Percentiles rank a stretch among this genome's conserved stretches.
These are phyloP conservation scores for Astropecten irregularis DNA, from an alignment of 53 echinoderm and acorn worm genomes.

Conservation along the genomic window DNA sequence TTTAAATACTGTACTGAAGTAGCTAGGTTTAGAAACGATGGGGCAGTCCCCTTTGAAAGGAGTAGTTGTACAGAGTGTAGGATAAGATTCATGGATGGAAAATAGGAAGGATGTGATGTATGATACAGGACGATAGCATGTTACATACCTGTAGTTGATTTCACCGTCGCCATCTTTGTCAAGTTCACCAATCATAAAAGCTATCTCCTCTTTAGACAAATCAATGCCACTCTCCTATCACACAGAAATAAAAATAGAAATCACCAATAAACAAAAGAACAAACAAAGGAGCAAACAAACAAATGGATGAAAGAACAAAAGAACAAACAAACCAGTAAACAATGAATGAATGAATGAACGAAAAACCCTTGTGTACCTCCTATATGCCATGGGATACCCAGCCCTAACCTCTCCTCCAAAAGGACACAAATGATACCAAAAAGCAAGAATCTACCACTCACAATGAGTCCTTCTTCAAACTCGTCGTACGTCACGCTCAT, in stretches of 20 bases:
- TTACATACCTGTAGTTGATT: slow-evolving; percentile 94
- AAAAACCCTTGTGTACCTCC: not conserved
- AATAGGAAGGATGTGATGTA: no score
- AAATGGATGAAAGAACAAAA: no score
- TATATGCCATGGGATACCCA: no score
- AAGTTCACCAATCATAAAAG: slow-evolving; percentile 79
- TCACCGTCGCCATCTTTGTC: slow-evolving; percentile 98
- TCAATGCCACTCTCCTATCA: slow-evolving; percentile 93
- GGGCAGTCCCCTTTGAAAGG: no score
- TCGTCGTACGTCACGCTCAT: slow-evolving; percentile 99
- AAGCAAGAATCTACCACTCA: slow-evolving; percentile 60
- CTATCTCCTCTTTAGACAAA: slow-evolving; percentile 88
- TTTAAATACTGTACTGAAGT: no score
- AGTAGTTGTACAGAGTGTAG: no score
- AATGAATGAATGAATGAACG: not conserved
- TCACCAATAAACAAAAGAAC: not conserved
- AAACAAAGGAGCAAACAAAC: no score
- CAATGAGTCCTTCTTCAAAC: slow-evolving; percentile 91
- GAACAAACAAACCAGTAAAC: not conserved
- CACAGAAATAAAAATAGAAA: not conserved
- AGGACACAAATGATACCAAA: no score
- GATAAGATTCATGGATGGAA: no score
- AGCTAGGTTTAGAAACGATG: no score
- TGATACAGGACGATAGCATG: no score
- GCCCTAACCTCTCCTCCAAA: no score